These are phyloP conservation scores for Notothenia coriiceps DNA, from an alignment of 2,113 vertebrate species.

Conservation along the genomic window DNA sequence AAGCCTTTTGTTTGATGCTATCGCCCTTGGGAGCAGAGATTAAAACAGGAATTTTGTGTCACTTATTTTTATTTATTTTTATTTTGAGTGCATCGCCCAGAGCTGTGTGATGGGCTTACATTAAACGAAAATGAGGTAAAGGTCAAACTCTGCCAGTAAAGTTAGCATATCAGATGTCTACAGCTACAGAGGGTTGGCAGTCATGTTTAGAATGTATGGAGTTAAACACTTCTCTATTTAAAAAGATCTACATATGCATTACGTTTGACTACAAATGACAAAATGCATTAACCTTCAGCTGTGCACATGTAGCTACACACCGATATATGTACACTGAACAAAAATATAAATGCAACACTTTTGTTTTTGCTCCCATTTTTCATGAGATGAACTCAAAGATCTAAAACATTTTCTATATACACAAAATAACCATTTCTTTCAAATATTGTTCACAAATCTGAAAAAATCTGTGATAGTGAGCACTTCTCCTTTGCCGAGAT, in stretches of 20 bases:
- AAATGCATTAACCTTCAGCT: conserved; percentile 8
- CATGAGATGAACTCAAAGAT: too few species aligned
- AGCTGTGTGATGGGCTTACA: background rate
- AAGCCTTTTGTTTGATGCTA: conserved; percentile 26
- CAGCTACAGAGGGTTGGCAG: background rate
- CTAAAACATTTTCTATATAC: too few species aligned
- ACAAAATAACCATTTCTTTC: too few species aligned
- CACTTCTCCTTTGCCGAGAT: too few species aligned
- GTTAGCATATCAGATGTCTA: too few species aligned
- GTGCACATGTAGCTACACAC: background rate
- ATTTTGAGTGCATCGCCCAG: background rate
- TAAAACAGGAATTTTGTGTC: background rate
- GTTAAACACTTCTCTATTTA: conserved; percentile 66
- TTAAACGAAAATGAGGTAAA: too few species aligned
- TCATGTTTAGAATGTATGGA: conserved; percentile 38
- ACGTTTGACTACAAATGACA: conserved; percentile 50
- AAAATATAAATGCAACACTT: too few species aligned
- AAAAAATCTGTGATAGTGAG: too few species aligned
- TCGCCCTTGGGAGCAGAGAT: background rate
- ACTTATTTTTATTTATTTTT: background rate
- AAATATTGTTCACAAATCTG: too few species aligned
- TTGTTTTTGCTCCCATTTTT: too few species aligned
- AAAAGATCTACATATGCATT: conserved; percentile 66
- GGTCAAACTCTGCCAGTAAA: too few species aligned
- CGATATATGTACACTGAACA: background rate